phyloP scores from a whole-genome alignment of 1,140 invertebrate genomes.

The Drosophila tsacasi region DNA sequence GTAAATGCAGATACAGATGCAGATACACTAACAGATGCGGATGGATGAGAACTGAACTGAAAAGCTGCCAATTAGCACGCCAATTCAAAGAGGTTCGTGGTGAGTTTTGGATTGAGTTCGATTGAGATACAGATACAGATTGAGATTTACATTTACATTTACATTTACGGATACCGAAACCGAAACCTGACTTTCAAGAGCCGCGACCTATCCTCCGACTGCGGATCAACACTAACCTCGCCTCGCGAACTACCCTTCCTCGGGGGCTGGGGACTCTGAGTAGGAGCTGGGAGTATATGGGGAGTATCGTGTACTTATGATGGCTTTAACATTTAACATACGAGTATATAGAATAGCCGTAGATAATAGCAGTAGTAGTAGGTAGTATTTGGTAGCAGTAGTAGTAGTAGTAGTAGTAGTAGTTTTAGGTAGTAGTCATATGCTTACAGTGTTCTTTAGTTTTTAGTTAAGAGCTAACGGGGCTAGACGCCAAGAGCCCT shows the following conservation, averaged over 20 bases:
- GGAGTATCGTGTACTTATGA: constrained; percentile 56
- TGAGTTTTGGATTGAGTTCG: constrained; percentile 32
- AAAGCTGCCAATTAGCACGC: constrained; percentile 72
- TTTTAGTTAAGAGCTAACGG: constrained; percentile 12
- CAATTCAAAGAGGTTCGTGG: constrained; percentile 52
- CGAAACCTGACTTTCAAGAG: constrained; percentile 20
- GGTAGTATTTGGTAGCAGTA: constrained; percentile 29
- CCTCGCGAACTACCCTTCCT: constrained; percentile 34
- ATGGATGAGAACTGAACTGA: constrained; percentile 60
- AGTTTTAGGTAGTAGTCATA: constrained; percentile 49
- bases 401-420: constrained; percentile 32
- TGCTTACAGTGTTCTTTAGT: constrained; percentile 67
- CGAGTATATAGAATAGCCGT: constrained; percentile 52
- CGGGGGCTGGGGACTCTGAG: constrained; percentile 27
- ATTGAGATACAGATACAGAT: constrained; percentile 20
- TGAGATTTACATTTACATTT: too few species aligned
- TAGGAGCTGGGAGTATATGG: constrained; percentile 10
- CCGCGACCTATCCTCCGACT: constrained; percentile 18
- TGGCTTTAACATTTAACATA: constrained; percentile 64
- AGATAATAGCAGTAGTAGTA: constrained; percentile 44
- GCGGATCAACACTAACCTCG: constrained; percentile 61
- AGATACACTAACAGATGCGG: constrained; percentile 37
- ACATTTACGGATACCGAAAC: constrained; percentile 6
- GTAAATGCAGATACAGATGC: constrained; percentile 26
- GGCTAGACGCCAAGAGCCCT: constrained; percentile 2